Conservation (phyloP, 1,140 invertebrate genomes). For the Ooceraea biroi region DNA sequence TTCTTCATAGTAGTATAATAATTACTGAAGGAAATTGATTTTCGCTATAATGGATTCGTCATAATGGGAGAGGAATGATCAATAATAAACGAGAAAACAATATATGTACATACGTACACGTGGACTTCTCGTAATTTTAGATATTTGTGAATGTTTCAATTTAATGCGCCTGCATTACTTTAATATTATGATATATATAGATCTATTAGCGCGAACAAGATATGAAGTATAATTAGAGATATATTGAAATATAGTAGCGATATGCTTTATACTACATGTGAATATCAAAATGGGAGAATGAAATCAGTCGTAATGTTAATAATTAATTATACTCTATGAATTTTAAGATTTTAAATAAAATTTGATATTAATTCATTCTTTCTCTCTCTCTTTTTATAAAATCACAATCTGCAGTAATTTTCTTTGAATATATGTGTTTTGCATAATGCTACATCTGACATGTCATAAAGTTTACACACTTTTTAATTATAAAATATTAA, state of each 20-base stretch:
- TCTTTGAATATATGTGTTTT: too few relatives aligned
- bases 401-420: too few relatives aligned
- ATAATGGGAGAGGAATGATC: conserved; percentile 1
- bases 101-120: neutral
- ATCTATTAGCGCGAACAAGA: neutral
- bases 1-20: neutral
- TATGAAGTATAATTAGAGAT: conserved; percentile 1
- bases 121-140: too few relatives aligned
- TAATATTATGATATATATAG: neutral
- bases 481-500: conserved; percentile 22
- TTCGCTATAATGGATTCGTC: neutral
- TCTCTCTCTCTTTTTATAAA: neutral
- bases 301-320: neutral
- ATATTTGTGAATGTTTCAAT: neutral
- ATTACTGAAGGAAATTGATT: conserved; percentile 40
- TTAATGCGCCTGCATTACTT: neutral
- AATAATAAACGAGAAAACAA: neutral
- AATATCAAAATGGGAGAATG: neutral
- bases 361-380: neutral
- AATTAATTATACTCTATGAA: conserved; percentile 27
- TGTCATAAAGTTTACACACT: neutral
- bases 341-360: conserved; percentile 42
- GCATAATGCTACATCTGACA: neutral
- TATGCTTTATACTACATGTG: neutral
- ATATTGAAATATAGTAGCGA: conserved; percentile 21